These are phyloP conservation scores for Phaonia tiefii DNA, from an alignment of 2,888 invertebrate species.

Conservation along the genomic window DNA sequence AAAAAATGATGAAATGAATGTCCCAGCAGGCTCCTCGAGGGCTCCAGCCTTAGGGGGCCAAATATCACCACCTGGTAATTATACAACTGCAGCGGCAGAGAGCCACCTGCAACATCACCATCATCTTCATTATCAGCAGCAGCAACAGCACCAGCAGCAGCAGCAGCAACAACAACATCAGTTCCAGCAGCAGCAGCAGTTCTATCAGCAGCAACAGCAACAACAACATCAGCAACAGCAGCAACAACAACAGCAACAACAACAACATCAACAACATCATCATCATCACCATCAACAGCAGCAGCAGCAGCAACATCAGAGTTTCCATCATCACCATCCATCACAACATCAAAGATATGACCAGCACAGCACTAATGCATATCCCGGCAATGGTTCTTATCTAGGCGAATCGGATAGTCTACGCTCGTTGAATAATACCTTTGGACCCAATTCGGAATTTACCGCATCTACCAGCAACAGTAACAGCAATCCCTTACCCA, in stretches of 20 bases:
- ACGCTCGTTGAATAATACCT: slow-evolving; percentile 79
- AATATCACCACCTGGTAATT: slow-evolving; percentile 80
- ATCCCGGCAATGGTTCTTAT: slow-evolving; percentile 69
- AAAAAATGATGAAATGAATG: slow-evolving; percentile 81
- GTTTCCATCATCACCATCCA: slow-evolving; percentile 62
- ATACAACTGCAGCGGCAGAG: slow-evolving; percentile 72
- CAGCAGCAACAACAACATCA: slow-evolving; percentile 72
- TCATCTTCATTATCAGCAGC: slow-evolving; percentile 70
- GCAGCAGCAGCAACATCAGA: slow-evolving; percentile 66
- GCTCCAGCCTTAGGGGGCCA: slow-evolving; percentile 82
- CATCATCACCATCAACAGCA: slow-evolving; percentile 61
- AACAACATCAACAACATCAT: slow-evolving; percentile 69
- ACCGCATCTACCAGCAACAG: slow-evolving; percentile 68
- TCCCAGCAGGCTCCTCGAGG: slow-evolving; percentile 81
- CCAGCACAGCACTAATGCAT: slow-evolving; percentile 59
- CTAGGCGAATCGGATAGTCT: slow-evolving; percentile 77
- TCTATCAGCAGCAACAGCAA: slow-evolving; percentile 67
- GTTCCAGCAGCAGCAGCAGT: slow-evolving; percentile 73
- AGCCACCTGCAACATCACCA: slow-evolving; percentile 70
- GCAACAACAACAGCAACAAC: slow-evolving; percentile 69
- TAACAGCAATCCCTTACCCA: slow-evolving; percentile 17
- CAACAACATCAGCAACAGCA: slow-evolving; percentile 63
- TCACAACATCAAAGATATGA: slow-evolving; percentile 60
- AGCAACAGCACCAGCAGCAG: slow-evolving; percentile 71
- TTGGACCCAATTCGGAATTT: slow-evolving; percentile 80